Conservation (phyloP, 2,113 vertebrate genomes). For the Dascyllus trimaculatus region DNA sequence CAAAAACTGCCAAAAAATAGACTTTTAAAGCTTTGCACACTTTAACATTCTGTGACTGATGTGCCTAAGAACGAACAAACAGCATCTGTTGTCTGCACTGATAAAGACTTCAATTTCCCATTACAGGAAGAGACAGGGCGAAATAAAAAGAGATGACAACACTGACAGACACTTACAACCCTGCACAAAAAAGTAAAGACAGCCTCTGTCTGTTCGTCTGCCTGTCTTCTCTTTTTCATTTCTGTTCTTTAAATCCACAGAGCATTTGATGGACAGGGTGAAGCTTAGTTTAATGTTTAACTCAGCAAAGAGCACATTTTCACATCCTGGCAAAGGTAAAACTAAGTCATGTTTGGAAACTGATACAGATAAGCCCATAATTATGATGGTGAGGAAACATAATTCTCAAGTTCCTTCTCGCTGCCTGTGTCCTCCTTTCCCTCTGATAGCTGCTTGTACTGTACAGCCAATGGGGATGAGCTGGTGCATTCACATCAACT, state of each 20-base stretch:
- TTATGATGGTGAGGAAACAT: not conserved
- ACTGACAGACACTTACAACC: constrained; percentile 14
- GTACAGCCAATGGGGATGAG: not conserved
- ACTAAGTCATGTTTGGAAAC: not conserved
- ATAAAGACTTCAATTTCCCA: constrained; percentile 37
- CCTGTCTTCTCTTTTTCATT: not conserved
- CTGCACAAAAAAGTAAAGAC: not conserved
- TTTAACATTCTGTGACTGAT: constrained; percentile 16
- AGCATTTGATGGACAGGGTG: not conserved
- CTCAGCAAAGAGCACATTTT: not conserved
- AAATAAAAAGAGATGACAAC: constrained; percentile 32
- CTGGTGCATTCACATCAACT: not conserved
- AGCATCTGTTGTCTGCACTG: constrained; percentile 1
- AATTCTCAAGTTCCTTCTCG: no score
- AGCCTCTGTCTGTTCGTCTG: not conserved
- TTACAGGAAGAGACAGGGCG: constrained; percentile 6
- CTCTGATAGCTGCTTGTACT: not conserved
- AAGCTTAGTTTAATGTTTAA: not conserved
- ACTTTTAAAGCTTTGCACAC: not conserved
- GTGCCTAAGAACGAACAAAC: not conserved
- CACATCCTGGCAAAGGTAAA: not conserved
- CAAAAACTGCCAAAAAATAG: no score
- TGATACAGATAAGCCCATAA: not conserved
- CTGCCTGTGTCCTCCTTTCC: no score
- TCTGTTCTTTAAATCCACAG: not conserved